Base-by-base conservation (phyloP, 2,797 vertebrate species). In the Chaetophractus vellerosus region DNA sequence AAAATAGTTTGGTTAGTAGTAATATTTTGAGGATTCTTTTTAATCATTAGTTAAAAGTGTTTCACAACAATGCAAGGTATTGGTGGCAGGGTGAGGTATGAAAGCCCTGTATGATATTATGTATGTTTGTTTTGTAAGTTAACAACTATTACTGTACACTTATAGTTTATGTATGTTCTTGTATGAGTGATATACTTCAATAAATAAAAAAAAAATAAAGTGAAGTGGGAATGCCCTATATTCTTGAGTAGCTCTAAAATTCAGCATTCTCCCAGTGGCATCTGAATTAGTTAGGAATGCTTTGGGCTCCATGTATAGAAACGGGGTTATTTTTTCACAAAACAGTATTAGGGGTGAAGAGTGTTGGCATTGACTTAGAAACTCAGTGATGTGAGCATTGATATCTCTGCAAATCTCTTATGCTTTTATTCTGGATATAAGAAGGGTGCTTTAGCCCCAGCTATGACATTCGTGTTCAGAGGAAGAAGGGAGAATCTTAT, bases 361-460 rank as follows among this genome's bases (percentile, higher is more conserved):
- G 45, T 79, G 7, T 52, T 86, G 28, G 21, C 48, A 48, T 59
- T 93, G 28, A 5, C 92, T 92, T 91, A 81, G 38, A 92, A 92
- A 15, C 63, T 89, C 91, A 79, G 48, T 75, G 14, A 50, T 64
- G 10, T 88, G 48, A 59, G 26, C 74, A 61, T 66, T 90, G 76
- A 14, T 64, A 45, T 38, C 59, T 72, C n/a, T 72, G 10, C 83
- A 85, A 96, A 61, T 55, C 28, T 69, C 12, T 57, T 85, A 8
- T 63, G 52, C 4, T 89, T 48, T 94, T 90, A 7, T 52, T 93
- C 33, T 93, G 21, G 15, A 71, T 90, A 24, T 14, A 78, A 87
- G 23, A 88, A 59, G 31, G 50, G 90, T 80, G 28, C 26, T 76
- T 16, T 68, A 33, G 16, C 1, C 23, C 4, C 23, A 80, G 24